Base-by-base conservation (phyloP, 2,888 invertebrate species). In the Digitonthophagus gazella region DNA sequence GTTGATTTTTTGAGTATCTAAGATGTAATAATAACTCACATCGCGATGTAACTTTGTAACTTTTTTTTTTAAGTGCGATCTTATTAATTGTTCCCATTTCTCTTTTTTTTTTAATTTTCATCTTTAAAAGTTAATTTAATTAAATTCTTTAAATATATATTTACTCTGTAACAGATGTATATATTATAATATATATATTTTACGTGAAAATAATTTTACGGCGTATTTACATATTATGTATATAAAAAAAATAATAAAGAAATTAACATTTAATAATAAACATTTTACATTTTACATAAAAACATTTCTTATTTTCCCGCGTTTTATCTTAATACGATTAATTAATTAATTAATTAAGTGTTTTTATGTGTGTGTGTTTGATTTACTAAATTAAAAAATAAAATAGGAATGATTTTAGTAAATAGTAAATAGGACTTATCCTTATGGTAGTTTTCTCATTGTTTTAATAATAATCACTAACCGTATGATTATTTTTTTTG, bases 401-500 rank as follows among this genome's bases (percentile, higher is more conserved):
- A 44, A 44, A 6, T 44, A 44, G 28, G 28, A 44, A 44, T 44
- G 28, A 44, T 44, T 44, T 44, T 22, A 14, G 15, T 64, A 14
- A 8, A 19, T 63, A 19, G 20, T 64, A 11, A 57, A 22, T 64
- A 20, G n/a, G 28, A 61, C 18, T 19, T 19, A 19, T 28, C 16
- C 22, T 20, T 64, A n/a, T 67, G 58, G 11, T 63, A 63, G 8
- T 58, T 58, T 58, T n/a, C 3, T 2, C 28, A 44, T 44, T 44
- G 3, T 6, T 22, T 44, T 44, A 8, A 8, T 44, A 44, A 44
- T 54, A 57, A 64, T 77, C 77, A 78, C 76, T 78, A 77, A 78
- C 77, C 76, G 71, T 76, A 72, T 71, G 69, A 72, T 71, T 70
- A 55, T 11, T 54, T 5, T 67, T 54, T n/a, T n/a, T n/a, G n/a